These are phyloP conservation scores for fruit fly (Drosophila melanogaster) DNA, from an alignment of 1,140 invertebrate genomes.

Conservation along the genomic window Release_6_plus_ISO1_MT NT_033777.3:17220501-17221000, in stretches of 20 bases:
- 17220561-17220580: constrained; percentile 32
- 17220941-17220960: background rate
- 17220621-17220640: constrained; percentile 39
- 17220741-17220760: background rate
- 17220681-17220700: constrained; percentile 70
- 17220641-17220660: constrained; percentile 70
- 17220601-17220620: constrained; percentile 11
- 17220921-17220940: constrained; percentile 7
- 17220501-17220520: constrained; percentile 72
- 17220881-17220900: constrained; percentile 46
- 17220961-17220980: background rate
- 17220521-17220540: constrained; percentile 23
- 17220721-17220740: constrained; percentile 1
- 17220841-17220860: constrained; percentile 57
- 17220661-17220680: constrained; percentile 58
- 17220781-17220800: constrained; percentile 12
- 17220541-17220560: background rate
- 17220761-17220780: background rate
- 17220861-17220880: constrained; percentile 37
- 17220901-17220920: constrained; percentile 10
- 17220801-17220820: constrained; percentile 10
- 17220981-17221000: background rate
- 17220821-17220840: constrained; percentile 38
- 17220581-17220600: constrained; percentile 57
- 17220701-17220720: constrained; percentile 59